A percentile compares a stretch with the other conserved stretches of the same genome.
Evolutionary conservation across 2,888 invertebrate species (phyloP).

Genomic region (Oscheius myriophilus): DNA sequence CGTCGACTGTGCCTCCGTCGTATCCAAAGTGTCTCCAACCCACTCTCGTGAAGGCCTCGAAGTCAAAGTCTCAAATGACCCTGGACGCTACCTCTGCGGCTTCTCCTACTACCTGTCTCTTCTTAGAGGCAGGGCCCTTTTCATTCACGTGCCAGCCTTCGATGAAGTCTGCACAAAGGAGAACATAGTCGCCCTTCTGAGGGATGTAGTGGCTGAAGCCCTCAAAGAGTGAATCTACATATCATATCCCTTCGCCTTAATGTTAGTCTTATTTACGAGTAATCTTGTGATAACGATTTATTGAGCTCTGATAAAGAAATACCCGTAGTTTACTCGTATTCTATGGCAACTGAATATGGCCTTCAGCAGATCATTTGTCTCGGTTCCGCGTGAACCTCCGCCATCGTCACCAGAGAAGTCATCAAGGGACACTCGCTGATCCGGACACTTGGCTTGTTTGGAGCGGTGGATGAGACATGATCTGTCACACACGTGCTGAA

Average conservation of each 20-base stretch:
- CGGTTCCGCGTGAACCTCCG: slow-evolving; percentile 27
- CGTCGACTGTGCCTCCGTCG: slow-evolving; percentile 31
- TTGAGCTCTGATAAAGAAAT: too few relatives aligned
- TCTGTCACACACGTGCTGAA: slow-evolving; percentile 25
- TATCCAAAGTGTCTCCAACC: slow-evolving; percentile 26
- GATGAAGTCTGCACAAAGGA: slow-evolving; percentile 36
- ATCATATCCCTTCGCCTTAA: too few relatives aligned
- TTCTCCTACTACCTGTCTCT: slow-evolving; percentile 53
- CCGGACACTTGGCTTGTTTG: slow-evolving; percentile 10
- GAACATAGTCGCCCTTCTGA: slow-evolving; percentile 32
- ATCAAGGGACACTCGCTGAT: neutral
- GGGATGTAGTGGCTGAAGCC: slow-evolving; percentile 8
- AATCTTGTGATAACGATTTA: too few relatives aligned
- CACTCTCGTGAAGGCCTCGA: slow-evolving; percentile 25
- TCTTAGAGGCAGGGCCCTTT: slow-evolving; percentile 40
- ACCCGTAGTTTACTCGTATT: too few relatives aligned
- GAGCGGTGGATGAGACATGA: slow-evolving; percentile 1
- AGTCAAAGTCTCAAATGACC: slow-evolving; percentile 41
- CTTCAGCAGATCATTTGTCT: slow-evolving; percentile 4
- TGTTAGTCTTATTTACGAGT: too few relatives aligned
- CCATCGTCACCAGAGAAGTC: slow-evolving; percentile 25
- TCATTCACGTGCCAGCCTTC: slow-evolving; percentile 54
- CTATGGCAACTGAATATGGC: too few relatives aligned
- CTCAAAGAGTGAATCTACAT: neutral
- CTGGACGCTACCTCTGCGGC: slow-evolving; percentile 55